Evolutionary conservation across 2,888 invertebrate species (phyloP).

Genomic region (Leptinotarsa rubiginosa): DNA sequence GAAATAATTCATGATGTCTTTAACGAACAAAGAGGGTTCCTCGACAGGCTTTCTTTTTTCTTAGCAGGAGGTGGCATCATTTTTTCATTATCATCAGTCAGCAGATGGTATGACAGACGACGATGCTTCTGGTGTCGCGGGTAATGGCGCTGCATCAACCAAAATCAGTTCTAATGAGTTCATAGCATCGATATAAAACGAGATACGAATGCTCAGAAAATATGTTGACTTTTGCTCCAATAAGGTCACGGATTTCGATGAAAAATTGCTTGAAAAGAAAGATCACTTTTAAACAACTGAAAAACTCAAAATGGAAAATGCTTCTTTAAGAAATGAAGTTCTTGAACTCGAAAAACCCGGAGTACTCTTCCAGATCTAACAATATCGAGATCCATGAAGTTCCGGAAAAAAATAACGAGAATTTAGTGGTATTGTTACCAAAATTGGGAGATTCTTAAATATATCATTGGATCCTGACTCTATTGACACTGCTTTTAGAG

Average conservation of each 20-base stretch:
- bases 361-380: constrained; percentile 20
- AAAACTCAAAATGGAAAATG: constrained; percentile 21
- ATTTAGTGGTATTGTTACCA: constrained; percentile 14
- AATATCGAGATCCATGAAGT: constrained; percentile 29
- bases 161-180: background rate
- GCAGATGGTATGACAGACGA: too few species aligned
- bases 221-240: constrained; percentile 29
- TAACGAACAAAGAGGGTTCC: too few species aligned
- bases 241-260: constrained; percentile 24
- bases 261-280: constrained; percentile 16
- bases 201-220: constrained; percentile 16
- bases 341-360: too few species aligned
- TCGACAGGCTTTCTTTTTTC: too few species aligned
- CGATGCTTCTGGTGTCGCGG: too few species aligned
- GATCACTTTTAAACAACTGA: constrained; percentile 14
- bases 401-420: constrained; percentile 23
- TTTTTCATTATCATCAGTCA: too few species aligned
- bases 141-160: too few species aligned
- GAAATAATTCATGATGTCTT: too few species aligned
- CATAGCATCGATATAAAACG: background rate
- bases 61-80: too few species aligned
- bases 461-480: constrained; percentile 5
- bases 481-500: constrained; percentile 30
- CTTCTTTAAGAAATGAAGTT: background rate
- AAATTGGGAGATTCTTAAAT: constrained; percentile 20